Percentiles rank a stretch among this genome's conserved stretches.
phyloP scores from a whole-genome alignment of 2,888 invertebrate genomes.

The Cosmia pyralina region DNA sequence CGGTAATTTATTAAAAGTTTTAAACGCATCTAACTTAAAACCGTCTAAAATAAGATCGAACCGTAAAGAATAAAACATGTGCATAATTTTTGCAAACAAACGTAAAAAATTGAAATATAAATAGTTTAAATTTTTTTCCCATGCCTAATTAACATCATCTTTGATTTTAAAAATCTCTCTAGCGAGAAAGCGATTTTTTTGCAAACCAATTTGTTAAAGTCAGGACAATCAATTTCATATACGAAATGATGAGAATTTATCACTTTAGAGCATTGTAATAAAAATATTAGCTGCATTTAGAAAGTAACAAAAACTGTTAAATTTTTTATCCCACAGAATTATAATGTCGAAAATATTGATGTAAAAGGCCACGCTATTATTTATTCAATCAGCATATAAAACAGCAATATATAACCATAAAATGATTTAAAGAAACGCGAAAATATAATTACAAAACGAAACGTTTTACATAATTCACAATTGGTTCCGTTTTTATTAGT shows the following conservation, averaged over 20 bases:
- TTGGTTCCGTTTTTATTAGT: slow-evolving; percentile 60
- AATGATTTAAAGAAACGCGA: slow-evolving; percentile 61
- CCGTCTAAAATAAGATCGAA: slow-evolving; percentile 26
- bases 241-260: slow-evolving; percentile 51
- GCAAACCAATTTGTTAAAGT: slow-evolving; percentile 36
- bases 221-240: slow-evolving; percentile 60
- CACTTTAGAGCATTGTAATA: slow-evolving; percentile 36
- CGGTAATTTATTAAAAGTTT: slow-evolving; percentile 26
- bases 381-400: slow-evolving; percentile 65
- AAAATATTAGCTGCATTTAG: slow-evolving; percentile 51
- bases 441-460: slow-evolving; percentile 61
- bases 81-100: slow-evolving; percentile 21
- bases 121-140: slow-evolving; percentile 39
- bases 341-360: slow-evolving; percentile 40
- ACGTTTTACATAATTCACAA: slow-evolving; percentile 68
- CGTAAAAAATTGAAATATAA: not conserved
- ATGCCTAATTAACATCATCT: slow-evolving; percentile 44
- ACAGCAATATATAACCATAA: slow-evolving; percentile 63
- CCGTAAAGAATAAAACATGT: slow-evolving; percentile 18
- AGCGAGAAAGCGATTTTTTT: slow-evolving; percentile 51
- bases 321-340: slow-evolving; percentile 32
- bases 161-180: slow-evolving; percentile 39
- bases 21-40: slow-evolving; percentile 19
- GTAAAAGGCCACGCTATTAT: slow-evolving; percentile 62
- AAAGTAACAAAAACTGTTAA: slow-evolving; percentile 50